Percentiles rank a stretch among this genome's conserved stretches.
Conservation (phyloP, 2,888 invertebrate genomes). For the Cheilosia vulpina region DNA sequence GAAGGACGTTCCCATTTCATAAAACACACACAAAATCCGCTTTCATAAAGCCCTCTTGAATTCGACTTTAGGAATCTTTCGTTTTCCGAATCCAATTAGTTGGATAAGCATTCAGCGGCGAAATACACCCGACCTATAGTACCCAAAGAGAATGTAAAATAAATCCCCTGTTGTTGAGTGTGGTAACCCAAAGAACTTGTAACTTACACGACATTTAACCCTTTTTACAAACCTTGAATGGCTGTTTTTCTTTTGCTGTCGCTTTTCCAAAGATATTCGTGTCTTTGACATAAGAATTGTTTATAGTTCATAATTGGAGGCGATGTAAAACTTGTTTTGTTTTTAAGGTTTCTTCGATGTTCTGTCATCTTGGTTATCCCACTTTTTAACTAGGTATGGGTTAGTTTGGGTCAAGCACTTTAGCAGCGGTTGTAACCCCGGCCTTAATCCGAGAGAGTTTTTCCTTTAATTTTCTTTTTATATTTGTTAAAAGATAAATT, state of each 20-base stretch:
- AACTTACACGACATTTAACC: slow-evolving; percentile 37
- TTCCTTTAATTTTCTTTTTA: neutral
- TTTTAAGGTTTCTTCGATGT: slow-evolving; percentile 51
- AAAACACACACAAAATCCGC: neutral
- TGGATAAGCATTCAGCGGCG: slow-evolving; percentile 27
- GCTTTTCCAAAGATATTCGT: slow-evolving; percentile 3
- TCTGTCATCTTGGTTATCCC: slow-evolving; percentile 2
- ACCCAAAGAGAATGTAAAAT: neutral
- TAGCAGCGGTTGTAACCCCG: slow-evolving; percentile 52
- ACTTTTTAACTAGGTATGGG: slow-evolving; percentile 4
- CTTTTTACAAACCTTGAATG: slow-evolving; percentile 46
- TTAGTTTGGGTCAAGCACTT: slow-evolving; percentile 60
- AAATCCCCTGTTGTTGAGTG: slow-evolving; percentile 15
- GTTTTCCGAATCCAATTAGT: slow-evolving; percentile 62
- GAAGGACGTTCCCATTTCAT: neutral
- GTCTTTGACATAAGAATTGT: slow-evolving; percentile 5
- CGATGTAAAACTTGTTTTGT: slow-evolving; percentile 1
- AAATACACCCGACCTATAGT: neutral
- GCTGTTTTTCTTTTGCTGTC: neutral
- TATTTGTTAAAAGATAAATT: slow-evolving; percentile 32
- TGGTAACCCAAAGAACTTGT: slow-evolving; percentile 53
- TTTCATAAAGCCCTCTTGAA: neutral
- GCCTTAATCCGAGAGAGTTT: slow-evolving; percentile 52
- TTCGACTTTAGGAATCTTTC: neutral
- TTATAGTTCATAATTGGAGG: slow-evolving; percentile 40